Evolutionary conservation across 2,113 vertebrate species (phyloP).

Genomic region (Corythornis madagascariensis): DNA sequence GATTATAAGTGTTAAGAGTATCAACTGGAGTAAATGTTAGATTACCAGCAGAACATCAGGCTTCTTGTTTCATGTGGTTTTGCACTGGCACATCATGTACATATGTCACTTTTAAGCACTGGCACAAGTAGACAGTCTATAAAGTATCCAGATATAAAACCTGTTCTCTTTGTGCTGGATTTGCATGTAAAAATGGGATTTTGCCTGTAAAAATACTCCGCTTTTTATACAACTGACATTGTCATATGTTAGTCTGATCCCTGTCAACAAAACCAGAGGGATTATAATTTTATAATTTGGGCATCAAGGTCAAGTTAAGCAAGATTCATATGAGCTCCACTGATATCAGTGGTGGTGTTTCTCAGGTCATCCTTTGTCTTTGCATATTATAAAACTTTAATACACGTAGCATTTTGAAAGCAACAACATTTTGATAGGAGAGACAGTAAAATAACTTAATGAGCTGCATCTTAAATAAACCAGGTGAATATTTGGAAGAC

Average conservation of each 20-base stretch:
- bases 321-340: neutral
- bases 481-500: neutral
- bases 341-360: neutral
- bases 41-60: neutral
- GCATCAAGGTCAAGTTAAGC: neutral
- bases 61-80: constrained; percentile 6
- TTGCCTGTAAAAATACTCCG: neutral
- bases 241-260: neutral
- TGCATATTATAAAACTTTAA: neutral
- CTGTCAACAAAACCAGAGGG: neutral
- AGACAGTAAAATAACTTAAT: neutral
- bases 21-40: neutral
- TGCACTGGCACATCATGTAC: neutral
- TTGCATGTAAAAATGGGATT: neutral
- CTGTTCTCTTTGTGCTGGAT: neutral
- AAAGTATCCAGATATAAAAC: constrained; percentile 1
- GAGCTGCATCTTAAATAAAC: neutral
- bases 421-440: neutral
- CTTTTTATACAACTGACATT: neutral
- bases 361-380: neutral
- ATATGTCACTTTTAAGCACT: neutral
- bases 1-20: neutral
- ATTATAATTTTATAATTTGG: neutral
- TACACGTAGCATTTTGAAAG: neutral
- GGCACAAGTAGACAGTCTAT: neutral